These are phyloP conservation scores for Loris lydekkerianus DNA, from an alignment of 2,797 vertebrate species.

Conservation along the genomic window DNA sequence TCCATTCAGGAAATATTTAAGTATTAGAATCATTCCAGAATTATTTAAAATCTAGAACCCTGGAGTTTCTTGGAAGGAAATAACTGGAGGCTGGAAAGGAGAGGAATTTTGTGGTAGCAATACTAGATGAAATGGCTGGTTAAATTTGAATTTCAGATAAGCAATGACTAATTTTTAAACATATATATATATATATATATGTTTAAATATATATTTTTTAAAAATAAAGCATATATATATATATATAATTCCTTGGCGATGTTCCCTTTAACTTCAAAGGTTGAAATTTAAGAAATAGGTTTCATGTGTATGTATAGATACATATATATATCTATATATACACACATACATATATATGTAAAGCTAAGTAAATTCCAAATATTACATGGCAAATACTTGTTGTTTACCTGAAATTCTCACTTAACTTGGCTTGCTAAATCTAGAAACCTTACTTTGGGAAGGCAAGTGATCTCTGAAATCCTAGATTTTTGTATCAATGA, in stretches of 20 bases:
- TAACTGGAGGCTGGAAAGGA: not conserved
- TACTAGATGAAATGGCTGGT: not conserved
- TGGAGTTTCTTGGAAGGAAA: constrained; percentile 54
- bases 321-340: not conserved
- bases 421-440: not conserved
- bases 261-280: no score
- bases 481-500: constrained; percentile 46
- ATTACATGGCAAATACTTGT: not conserved
- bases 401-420: constrained; percentile 56
- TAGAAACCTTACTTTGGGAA: not conserved
- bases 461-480: not conserved
- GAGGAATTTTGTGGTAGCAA: not conserved
- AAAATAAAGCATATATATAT: no score
- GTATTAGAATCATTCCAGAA: constrained; percentile 54
- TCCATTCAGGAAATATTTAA: constrained; percentile 22
- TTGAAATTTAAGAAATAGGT: no score
- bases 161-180: constrained; percentile 35
- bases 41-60: constrained; percentile 48
- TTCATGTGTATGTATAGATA: not conserved
- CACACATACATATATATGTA: not conserved
- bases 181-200: not conserved
- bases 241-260: no score
- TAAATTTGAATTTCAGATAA: constrained; percentile 66
- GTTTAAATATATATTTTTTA: no score
- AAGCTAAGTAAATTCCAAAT: not conserved